Evolutionary conservation across 2,113 vertebrate species (phyloP).

Genomic region (Nicator chloris): DNA sequence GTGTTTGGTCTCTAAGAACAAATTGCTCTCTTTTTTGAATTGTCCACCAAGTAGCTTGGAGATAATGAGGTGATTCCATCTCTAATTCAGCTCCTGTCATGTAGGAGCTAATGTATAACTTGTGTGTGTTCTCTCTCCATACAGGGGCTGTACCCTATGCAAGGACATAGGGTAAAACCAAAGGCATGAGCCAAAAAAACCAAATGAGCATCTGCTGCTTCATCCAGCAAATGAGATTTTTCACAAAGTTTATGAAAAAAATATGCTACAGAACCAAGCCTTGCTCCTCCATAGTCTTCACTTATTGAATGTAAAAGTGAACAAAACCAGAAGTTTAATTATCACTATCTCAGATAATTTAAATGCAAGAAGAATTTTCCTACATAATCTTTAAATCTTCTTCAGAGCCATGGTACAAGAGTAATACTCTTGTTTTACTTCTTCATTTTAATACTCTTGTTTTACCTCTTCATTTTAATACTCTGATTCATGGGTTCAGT

Average conservation of each 20-base stretch:
- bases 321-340: not conserved
- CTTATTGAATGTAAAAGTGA: not conserved
- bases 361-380: not conserved
- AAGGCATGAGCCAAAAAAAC: too few species aligned
- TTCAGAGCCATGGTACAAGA: not conserved
- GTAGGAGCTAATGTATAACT: not conserved
- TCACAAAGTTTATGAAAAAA: not conserved
- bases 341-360: not conserved
- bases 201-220: not conserved
- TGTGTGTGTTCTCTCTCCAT: not conserved
- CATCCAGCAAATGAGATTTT: not conserved
- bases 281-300: not conserved
- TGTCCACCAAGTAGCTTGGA: not conserved
- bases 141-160: fast-evolving
- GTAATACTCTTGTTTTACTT: not conserved
- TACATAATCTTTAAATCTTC: not conserved
- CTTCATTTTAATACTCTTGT: not conserved
- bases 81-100: fast-evolving
- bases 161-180: not conserved
- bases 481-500: not conserved
- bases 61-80: not conserved
- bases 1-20: not conserved
- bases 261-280: not conserved
- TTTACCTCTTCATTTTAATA: not conserved
- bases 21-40: not conserved